Conservation (phyloP, 1,140 invertebrate genomes). For the Aphelenchoides besseyi region DNA sequence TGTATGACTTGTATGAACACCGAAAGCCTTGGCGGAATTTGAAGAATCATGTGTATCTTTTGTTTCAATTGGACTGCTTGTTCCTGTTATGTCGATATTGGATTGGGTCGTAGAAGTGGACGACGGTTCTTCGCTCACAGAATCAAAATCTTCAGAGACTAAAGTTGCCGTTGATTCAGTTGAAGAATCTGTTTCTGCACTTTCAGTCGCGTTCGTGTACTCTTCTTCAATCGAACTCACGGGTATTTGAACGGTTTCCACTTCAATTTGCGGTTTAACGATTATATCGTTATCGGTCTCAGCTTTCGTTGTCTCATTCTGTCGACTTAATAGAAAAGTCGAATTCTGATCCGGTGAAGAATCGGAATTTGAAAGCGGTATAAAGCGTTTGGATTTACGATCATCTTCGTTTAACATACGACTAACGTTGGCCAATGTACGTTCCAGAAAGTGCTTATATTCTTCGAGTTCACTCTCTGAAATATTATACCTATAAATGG, state of each 20-base stretch:
- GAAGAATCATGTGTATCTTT: not conserved
- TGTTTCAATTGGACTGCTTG: not conserved
- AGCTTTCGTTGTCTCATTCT: not conserved
- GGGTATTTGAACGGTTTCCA: too few species aligned
- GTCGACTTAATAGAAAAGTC: not conserved
- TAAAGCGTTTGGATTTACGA: slow-evolving; percentile 14
- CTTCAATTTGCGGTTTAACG: too few species aligned
- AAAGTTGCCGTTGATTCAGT: too few species aligned
- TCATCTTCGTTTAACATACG: not conserved
- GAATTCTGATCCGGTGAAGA: slow-evolving; percentile 3
- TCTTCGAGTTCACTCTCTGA: not conserved
- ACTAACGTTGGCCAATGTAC: not conserved
- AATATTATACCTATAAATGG: not conserved
- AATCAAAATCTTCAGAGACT: not conserved
- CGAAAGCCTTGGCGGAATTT: not conserved
- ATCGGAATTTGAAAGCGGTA: not conserved
- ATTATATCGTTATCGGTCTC: too few species aligned
- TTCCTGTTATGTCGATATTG: too few species aligned
- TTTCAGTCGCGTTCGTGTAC: too few species aligned
- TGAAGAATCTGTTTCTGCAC: too few species aligned
- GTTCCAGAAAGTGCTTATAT: slow-evolving; percentile 11
- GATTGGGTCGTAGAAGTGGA: too few species aligned
- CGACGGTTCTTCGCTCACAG: not conserved
- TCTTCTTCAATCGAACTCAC: too few species aligned
- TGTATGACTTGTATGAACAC: slow-evolving; percentile 1